These are phyloP conservation scores for Pelobates fuscus DNA, from an alignment of 2,113 vertebrate genomes.

Conservation along the genomic window DNA sequence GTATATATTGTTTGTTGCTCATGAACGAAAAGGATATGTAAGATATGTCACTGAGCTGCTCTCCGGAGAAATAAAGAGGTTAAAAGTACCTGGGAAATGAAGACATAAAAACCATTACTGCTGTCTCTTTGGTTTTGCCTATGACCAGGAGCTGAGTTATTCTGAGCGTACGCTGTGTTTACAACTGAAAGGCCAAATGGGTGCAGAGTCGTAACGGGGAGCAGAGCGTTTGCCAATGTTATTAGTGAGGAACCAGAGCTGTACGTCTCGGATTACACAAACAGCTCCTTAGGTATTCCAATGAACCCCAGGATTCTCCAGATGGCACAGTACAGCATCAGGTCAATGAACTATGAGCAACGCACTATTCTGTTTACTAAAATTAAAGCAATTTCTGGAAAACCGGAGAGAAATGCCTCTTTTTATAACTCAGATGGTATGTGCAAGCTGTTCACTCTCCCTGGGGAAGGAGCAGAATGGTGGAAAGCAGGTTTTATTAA, in stretches of 20 bases:
- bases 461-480: conserved; percentile 34
- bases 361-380: conserved; percentile 50
- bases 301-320: conserved; percentile 22
- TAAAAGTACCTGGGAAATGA: conserved; percentile 33
- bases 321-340: conserved; percentile 53
- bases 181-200: conserved; percentile 39
- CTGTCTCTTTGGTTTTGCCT: conserved; percentile 54
- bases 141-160: conserved; percentile 43
- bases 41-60: conserved; percentile 18
- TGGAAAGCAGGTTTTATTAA: conserved; percentile 48
- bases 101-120: conserved; percentile 36
- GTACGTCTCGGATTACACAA: conserved; percentile 36
- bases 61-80: conserved; percentile 36
- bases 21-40: not conserved
- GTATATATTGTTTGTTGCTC: conserved; percentile 8
- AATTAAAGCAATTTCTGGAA: conserved; percentile 55
- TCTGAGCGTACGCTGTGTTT: conserved; percentile 29
- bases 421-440: conserved; percentile 54
- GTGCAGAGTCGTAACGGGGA: conserved; percentile 18
- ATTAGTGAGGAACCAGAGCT: conserved; percentile 3
- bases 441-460: conserved; percentile 34
- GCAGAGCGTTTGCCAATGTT: conserved; percentile 54
- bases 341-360: conserved; percentile 44
- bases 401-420: conserved; percentile 54
- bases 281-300: conserved; percentile 48